phyloP scores from a whole-genome alignment of 1,140 invertebrate genomes.

The Ooceraea biroi region DNA sequence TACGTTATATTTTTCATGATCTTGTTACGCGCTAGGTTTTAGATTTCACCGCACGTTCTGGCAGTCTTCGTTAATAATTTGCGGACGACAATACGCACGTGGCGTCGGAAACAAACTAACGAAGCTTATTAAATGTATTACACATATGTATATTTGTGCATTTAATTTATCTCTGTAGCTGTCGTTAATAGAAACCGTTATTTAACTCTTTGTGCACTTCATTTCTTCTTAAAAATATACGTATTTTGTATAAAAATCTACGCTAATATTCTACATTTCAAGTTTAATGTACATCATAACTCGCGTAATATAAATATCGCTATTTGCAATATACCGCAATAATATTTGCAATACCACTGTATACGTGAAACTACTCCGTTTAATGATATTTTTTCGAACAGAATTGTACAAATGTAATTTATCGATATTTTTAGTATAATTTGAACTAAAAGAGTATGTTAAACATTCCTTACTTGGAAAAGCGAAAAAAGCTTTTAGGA shows the following conservation, averaged over 20 bases:
- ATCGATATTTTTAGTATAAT: not conserved
- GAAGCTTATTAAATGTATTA: slow-evolving; percentile 23
- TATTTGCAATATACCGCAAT: too few species aligned
- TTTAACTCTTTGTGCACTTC: slow-evolving; percentile 17
- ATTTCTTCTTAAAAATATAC: not conserved
- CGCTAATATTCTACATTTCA: too few species aligned
- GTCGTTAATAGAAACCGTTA: slow-evolving; percentile 23
- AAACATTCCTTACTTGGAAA: not conserved
- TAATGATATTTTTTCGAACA: too few species aligned
- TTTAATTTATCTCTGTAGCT: not conserved
- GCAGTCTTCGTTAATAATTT: slow-evolving; percentile 33
- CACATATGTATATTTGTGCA: not conserved
- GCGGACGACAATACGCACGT: not conserved
- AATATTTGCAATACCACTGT: too few species aligned
- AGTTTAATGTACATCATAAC: too few species aligned
- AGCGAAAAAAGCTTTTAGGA: not conserved
- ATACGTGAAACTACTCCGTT: too few species aligned
- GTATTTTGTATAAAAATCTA: too few species aligned
- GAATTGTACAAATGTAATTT: not conserved
- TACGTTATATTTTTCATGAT: not conserved
- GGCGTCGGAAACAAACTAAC: slow-evolving; percentile 10
- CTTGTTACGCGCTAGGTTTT: not conserved
- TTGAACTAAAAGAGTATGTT: not conserved
- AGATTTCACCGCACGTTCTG: not conserved
- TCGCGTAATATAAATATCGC: too few species aligned